Evolutionary conservation across 2,888 invertebrate species (phyloP), one percentile per base, ranked within the genome.

Genomic region (Drosophila prostipennis): DNA sequence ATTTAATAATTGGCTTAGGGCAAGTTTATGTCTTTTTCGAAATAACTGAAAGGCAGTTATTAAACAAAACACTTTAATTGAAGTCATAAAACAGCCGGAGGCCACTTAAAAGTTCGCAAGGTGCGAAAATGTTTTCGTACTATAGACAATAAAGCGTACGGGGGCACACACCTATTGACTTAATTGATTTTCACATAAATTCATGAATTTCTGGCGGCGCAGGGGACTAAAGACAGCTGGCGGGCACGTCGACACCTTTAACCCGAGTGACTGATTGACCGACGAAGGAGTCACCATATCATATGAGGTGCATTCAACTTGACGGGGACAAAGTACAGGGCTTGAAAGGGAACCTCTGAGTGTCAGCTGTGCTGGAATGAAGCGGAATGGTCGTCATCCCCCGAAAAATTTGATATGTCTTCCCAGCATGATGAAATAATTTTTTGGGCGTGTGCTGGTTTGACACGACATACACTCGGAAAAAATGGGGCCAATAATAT

Each of bases 181-280:
- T 80, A 70, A 81, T 81, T 81, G 81, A 80, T 80, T 83, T 83
- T 70, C 72, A 78, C 56, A 84, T 72, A 73, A 76, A 83, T 77
- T 82, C 54, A 54, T 58, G 52, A 53, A n/a, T 60, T 56, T 56
- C 34, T 40, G 19, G 60, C 37, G 69, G 56, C 59, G 45, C 34
- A 40, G 39, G 57, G 19, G 29, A 29, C 29, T 36, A 10, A 23
- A 45, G 43, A 74, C 65, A 77, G 73, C 80, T 71, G 78, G 60
- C 69, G 56, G 56, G 43, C 61, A 78, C 68, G 63, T 76, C 59
- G 53, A 68, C 85, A 81, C 81, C 81, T 81, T 74, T 80, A 72
- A 83, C 80, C 87, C 52, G 68, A 40, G 34, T 39, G 61, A 57
- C 59, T 53, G 74, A 60, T 53, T 34, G 45, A 45, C 60, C 37